A percentile compares a stretch with the other conserved stretches of the same genome.
Conservation (phyloP, 2,888 invertebrate genomes). For the Scrobipalpa atriplicella region DNA sequence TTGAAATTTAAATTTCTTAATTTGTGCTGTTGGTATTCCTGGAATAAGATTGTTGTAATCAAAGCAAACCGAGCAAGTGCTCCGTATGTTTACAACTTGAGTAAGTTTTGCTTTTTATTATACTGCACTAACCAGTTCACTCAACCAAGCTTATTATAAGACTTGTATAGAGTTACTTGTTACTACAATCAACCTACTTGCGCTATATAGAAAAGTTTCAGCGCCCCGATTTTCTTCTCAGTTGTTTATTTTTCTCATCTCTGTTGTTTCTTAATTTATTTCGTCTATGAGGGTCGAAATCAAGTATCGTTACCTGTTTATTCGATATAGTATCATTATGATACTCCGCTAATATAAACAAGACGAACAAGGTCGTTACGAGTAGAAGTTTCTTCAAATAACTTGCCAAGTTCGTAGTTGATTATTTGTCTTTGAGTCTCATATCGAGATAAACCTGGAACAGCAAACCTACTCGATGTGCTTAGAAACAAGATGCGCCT, state of each 20-base stretch:
- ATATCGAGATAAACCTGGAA: not conserved
- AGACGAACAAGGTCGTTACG: not conserved
- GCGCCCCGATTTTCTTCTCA: not conserved
- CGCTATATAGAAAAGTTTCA: slow-evolving; percentile 7
- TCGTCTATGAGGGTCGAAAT: not conserved
- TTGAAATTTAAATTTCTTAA: slow-evolving; percentile 2
- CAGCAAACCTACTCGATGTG: not conserved
- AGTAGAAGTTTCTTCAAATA: not conserved
- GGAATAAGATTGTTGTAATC: not conserved
- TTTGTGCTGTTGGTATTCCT: not conserved
- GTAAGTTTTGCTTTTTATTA: not conserved
- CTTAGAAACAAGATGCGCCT: too few species aligned
- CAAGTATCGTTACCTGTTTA: not conserved
- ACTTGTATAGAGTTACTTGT: slow-evolving; percentile 9
- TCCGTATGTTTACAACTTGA: not conserved
- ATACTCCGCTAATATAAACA: not conserved
- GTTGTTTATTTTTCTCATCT: not conserved
- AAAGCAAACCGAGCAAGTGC: not conserved
- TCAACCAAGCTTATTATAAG: not conserved
- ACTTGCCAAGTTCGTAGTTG: slow-evolving; percentile 3
- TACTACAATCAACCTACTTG: not conserved
- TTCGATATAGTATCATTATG: slow-evolving; percentile 5
- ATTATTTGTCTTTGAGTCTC: slow-evolving; percentile 2
- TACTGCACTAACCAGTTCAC: not conserved
- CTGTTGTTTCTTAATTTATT: not conserved